Conservation (phyloP, 2,888 invertebrate species). For the Mythimna ferrago region DNA sequence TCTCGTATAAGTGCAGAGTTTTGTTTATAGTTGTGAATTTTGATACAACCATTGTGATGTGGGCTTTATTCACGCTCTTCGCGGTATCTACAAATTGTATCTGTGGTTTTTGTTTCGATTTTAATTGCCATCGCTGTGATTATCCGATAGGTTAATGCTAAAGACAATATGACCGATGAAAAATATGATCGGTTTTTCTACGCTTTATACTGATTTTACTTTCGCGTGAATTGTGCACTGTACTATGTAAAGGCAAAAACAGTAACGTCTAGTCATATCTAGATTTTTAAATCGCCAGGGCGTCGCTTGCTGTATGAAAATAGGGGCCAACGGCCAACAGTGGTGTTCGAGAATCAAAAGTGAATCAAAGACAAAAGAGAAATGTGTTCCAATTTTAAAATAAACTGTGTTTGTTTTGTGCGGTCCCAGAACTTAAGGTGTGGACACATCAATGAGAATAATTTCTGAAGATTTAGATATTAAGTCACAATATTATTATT, state of each 20-base stretch:
- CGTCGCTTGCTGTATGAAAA: not conserved
- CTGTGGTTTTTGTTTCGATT: conserved; percentile 3
- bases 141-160: conserved; percentile 2
- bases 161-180: not conserved
- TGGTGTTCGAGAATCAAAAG: conserved; percentile 28
- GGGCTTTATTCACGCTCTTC: conserved; percentile 25
- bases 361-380: conserved; percentile 46
- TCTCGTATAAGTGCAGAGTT: conserved; percentile 44
- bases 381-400: conserved; percentile 47
- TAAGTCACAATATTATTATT: conserved; percentile 31
- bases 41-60: conserved; percentile 42
- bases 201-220: not conserved
- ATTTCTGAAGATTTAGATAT: conserved; percentile 40
- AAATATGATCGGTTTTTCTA: conserved; percentile 1
- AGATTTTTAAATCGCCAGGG: not conserved
- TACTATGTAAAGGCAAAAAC: not conserved
- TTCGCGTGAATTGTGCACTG: conserved; percentile 1
- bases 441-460: conserved; percentile 37
- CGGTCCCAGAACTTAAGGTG: conserved; percentile 23
- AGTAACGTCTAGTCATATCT: conserved; percentile 2
- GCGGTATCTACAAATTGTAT: conserved; percentile 28
- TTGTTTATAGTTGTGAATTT: conserved; percentile 43
- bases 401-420: conserved; percentile 40
- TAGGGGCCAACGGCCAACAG: conserved; percentile 33
- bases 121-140: conserved; percentile 10